phyloP scores from a whole-genome alignment of 2,797 vertebrate species.

The Eutrigla gurnardus region DNA sequence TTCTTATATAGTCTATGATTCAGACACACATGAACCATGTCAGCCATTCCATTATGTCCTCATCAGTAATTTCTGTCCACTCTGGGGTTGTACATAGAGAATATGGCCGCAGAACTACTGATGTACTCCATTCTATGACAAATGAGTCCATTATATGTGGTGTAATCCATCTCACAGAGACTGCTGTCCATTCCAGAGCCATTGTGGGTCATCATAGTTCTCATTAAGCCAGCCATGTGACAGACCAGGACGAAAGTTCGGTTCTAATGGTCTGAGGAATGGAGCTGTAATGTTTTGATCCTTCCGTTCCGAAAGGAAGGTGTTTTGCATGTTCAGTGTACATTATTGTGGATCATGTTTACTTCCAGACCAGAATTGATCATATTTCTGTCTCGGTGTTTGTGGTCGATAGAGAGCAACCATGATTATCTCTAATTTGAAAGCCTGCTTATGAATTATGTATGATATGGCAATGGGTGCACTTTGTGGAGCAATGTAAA shows the following conservation, averaged over 20 bases:
- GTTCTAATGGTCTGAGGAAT: too few species aligned
- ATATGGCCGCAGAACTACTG: background rate
- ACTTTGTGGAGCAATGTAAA: conserved; percentile 39
- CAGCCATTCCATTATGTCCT: background rate
- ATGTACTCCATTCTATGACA: conserved; percentile 11
- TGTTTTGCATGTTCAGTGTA: background rate
- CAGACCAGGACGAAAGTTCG: background rate
- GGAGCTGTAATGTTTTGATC: background rate
- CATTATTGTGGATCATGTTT: conserved; percentile 12
- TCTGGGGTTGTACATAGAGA: background rate
- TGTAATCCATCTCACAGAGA: conserved; percentile 35
- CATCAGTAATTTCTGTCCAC: conserved; percentile 18
- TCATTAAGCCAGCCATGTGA: conserved; percentile 10
- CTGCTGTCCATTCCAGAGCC: conserved; percentile 17
- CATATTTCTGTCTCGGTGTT: background rate
- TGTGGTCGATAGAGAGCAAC: background rate
- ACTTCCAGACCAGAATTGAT: background rate
- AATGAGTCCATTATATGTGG: conserved; percentile 33
- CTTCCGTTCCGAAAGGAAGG: conserved; percentile 12
- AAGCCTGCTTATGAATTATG: conserved; percentile 57
- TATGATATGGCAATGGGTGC: conserved; percentile 29
- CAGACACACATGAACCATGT: too few species aligned
- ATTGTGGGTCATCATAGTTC: conserved; percentile 10
- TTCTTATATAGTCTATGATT: too few species aligned
- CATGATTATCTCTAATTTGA: conserved; percentile 42